phyloP scores from a whole-genome alignment of 2,888 invertebrate genomes.

The Coronaproctus castanopsis region DNA sequence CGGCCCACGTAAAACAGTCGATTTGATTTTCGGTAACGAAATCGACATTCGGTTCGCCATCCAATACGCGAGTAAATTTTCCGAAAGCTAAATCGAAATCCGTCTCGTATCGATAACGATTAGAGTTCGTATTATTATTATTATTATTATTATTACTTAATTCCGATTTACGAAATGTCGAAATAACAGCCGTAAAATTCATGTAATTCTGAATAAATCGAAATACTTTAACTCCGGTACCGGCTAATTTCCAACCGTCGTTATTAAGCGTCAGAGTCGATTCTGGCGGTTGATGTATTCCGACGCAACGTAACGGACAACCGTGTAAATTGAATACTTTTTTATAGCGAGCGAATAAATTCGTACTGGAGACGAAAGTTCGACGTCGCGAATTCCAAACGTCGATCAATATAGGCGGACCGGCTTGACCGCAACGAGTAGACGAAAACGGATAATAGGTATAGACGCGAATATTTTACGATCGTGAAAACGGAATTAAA shows the following conservation, averaged over 20 bases:
- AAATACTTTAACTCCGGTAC: constrained; percentile 15
- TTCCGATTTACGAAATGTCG: constrained; percentile 4
- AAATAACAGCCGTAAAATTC: constrained; percentile 14
- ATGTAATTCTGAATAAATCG: constrained; percentile 14
- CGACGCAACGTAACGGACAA: constrained; percentile 16
- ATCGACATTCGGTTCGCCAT: constrained; percentile 17
- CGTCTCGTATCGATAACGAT: too few species aligned
- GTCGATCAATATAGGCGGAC: constrained; percentile 15
- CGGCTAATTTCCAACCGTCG: constrained; percentile 11
- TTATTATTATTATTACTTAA: constrained; percentile 4
- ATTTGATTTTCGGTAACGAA: constrained; percentile 20
- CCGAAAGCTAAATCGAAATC: constrained; percentile 20
- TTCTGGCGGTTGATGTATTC: constrained; percentile 17
- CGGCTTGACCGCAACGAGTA: constrained; percentile 13
- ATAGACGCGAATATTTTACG: constrained; percentile 16
- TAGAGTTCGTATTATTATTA: neutral
- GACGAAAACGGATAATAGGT: constrained; percentile 15
- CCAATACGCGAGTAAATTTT: constrained; percentile 19
- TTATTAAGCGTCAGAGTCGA: constrained; percentile 11
- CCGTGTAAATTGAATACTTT: constrained; percentile 14
- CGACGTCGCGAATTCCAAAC: constrained; percentile 13
- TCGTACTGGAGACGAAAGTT: constrained; percentile 2
- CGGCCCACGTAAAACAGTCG: constrained; percentile 23
- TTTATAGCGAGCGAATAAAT: constrained; percentile 11
- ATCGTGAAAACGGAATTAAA: constrained; percentile 17